These are phyloP conservation scores for Holcopasites calliopsidis DNA, from an alignment of 1,140 invertebrate genomes.

Conservation along the genomic window DNA sequence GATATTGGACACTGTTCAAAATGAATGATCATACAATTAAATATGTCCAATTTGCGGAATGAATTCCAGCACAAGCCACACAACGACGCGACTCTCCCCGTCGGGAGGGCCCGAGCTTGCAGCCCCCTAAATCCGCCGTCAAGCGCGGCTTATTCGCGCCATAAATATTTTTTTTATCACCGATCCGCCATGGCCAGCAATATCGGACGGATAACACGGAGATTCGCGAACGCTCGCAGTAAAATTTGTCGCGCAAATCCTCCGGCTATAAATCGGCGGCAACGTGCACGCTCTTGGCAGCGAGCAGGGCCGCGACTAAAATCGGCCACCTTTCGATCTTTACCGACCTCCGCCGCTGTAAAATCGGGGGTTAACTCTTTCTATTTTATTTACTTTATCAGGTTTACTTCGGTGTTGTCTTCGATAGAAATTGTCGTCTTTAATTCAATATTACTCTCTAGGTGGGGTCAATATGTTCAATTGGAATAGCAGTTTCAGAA, in stretches of 20 bases:
- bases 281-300: constrained; percentile 24
- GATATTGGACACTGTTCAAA: too few species aligned
- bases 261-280: constrained; percentile 55
- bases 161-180: constrained; percentile 44
- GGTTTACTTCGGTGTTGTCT: too few species aligned
- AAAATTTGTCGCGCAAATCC: constrained; percentile 64
- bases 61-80: background rate
- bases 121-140: constrained; percentile 24
- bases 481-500: too few species aligned
- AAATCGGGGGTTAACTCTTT: too few species aligned
- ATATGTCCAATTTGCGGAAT: background rate
- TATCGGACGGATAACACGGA: constrained; percentile 12
- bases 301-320: constrained; percentile 21
- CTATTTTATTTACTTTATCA: too few species aligned
- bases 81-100: background rate
- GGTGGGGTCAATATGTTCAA: too few species aligned
- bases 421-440: too few species aligned
- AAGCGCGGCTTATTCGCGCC: constrained; percentile 29
- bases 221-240: constrained; percentile 49
- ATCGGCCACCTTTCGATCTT: constrained; percentile 48
- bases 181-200: constrained; percentile 6
- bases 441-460: too few species aligned
- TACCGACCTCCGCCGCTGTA: too few species aligned
- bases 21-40: too few species aligned
- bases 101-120: background rate